Evolutionary conservation across 2,888 invertebrate genomes (phyloP), one percentile per base, ranked within the genome.

Genomic region (Tipula lateralis): DNA sequence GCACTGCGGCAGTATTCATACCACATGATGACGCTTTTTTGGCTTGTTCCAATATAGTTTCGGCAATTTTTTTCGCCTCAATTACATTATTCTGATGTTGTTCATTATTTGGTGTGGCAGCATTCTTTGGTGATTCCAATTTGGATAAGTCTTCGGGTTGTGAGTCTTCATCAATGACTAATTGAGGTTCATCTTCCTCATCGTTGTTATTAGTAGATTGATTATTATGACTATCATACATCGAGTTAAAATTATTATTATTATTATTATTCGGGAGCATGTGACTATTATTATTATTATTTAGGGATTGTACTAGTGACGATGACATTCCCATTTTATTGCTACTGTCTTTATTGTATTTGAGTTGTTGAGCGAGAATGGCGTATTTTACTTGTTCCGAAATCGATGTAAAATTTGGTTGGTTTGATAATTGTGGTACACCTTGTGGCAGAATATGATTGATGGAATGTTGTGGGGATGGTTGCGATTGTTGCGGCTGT

Each of bases 351-450:
- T 90, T 89, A 29, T 92, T 93, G 12, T 92, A 91, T 88, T 95
- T 95, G 1, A 96, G 90, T 87, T 96, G 96, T 87, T 96, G 95
- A 16, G 96, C 94, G 86, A 96, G 88, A 83, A 96, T 93, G 0
- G 96, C 96, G 86, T 93, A 94, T 87, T 95, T 95, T 0, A 96
- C 92, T 87, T 94, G 93, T 86, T 93, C 93, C 0, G 93, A 93
- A 29, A 94, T 93, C 12, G 87, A 86, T 84, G 86, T 86, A 83
- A 87, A 86, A n/a, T 86, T 39, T 34, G 83, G 84, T 84, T 80
- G 84, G 19, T 39, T 85, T 5, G 83, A 30, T 82, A 82, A 32
- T 82, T 82, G 82, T 24, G 24, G 9, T 30, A 36, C 83, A 19
- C 36, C 13, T 19, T 34, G 34, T 83, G 83, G 91, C 9, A 66